Base-by-base conservation (phyloP, 2,888 invertebrate genomes). In the Gonocerus acuteangulatus region DNA sequence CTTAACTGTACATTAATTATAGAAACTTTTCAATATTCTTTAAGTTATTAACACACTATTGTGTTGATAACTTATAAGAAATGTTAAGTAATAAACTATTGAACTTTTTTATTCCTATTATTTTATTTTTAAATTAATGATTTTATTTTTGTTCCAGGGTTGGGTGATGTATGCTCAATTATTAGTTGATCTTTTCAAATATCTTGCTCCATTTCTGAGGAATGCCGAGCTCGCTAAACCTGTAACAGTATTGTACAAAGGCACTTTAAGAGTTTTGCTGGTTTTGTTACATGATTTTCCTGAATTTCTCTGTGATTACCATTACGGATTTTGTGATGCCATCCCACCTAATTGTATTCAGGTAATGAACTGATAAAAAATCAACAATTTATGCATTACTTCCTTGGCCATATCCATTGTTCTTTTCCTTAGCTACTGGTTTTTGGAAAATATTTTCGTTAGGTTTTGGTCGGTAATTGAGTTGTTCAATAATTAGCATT, bases 271-370 rank as follows among this genome's bases (percentile, higher is more conserved):
- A 66, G 94, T 99, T 7, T 79, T 99, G 54, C 79, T 99, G 39
- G 95, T 99, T 0, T 78, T 99, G 27, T 80, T 99, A 11, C 99
- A 99, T 73, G 99, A 99, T 74, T 99, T 99, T 75, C 99, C 99
- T 0, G 99, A 99, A 77, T 95, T 99, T 75, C 80, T 99, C 54
- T 97, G 97, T 75, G 99, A 99, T 74, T 97, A 96, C 75, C 96
- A 99, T 75, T 97, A 97, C 74, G 92, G 93, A 47, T 95, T 99
- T 77, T 97, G 99, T 75, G 99, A 99, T 75, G 95, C 94, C 64
- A 97, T 99, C 70, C 97, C 99, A 48, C 94, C 97, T 2, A 99
- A 99, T 75, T 99, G 99, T 76, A 95, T 99, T 68, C 97, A 84
- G 73, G 71, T 70, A 57, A 56, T 6, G 7, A 6, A 32, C 22